A percentile compares a stretch with the other conserved stretches of the same genome.
These are phyloP conservation scores for Enteromius afrohamiltoni DNA, from an alignment of 2,797 vertebrate genomes.

Conservation along the genomic window DNA sequence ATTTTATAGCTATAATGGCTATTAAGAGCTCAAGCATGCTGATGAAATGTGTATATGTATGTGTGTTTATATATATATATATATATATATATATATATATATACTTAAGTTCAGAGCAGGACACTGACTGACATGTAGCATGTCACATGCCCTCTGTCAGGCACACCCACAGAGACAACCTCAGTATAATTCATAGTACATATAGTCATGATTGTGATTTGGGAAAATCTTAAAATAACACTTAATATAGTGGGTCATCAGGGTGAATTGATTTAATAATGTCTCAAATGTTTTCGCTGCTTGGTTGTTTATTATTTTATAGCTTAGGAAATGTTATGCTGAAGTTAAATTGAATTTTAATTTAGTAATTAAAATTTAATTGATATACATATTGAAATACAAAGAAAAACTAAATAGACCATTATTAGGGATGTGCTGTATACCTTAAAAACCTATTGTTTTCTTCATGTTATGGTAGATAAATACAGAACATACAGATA, in stretches of 20 bases:
- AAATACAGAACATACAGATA: neutral
- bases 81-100: constrained; percentile 58
- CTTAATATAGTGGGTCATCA: neutral
- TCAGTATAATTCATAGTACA: neutral
- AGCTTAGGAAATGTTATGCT: neutral
- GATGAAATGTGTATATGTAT: constrained; percentile 56
- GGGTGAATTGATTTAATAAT: neutral
- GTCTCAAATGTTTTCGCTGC: neutral
- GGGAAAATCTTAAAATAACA: neutral
- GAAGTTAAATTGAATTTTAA: neutral
- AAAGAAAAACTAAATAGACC: neutral
- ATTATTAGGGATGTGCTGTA: neutral
- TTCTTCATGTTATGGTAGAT: neutral
- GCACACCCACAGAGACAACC: constrained; percentile 56
- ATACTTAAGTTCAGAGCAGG: constrained; percentile 63
- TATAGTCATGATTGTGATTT: neutral
- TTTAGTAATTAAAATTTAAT: neutral
- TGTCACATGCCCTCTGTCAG: constrained; percentile 68
- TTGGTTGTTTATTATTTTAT: neutral
- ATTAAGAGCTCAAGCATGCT: constrained; percentile 56
- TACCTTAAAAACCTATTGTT: neutral
- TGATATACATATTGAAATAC: neutral
- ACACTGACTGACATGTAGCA: constrained; percentile 64
- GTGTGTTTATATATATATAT: constrained; percentile 53
- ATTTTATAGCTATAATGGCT: constrained; percentile 51